Evolutionary conservation across 2,797 vertebrate genomes (phyloP).

Genomic region (Harpagifer antarcticus): DNA sequence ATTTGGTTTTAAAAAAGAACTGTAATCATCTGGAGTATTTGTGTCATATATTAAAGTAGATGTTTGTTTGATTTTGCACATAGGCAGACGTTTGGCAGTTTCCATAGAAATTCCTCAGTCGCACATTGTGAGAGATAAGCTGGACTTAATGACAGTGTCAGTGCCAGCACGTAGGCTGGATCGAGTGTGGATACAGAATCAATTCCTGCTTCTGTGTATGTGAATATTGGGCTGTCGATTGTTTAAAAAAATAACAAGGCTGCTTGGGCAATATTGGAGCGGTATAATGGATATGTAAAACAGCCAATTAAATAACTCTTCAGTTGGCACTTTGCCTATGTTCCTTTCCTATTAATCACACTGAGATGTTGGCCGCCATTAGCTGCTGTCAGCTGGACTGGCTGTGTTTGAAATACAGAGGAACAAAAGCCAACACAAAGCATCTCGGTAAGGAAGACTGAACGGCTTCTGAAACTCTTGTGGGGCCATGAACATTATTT

Average conservation of each 20-base stretch:
- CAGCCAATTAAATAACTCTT: constrained; percentile 3
- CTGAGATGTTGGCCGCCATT: neutral
- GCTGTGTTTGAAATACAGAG: constrained; percentile 10
- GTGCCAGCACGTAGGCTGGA: neutral
- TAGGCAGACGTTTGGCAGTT: neutral
- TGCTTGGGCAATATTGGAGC: neutral
- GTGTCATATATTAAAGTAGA: neutral
- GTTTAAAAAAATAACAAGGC: neutral
- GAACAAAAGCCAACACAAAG: neutral
- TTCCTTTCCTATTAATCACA: constrained; percentile 14
- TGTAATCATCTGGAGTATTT: too few species aligned
- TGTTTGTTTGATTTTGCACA: constrained; percentile 1
- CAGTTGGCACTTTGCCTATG: neutral
- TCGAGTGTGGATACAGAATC: neutral
- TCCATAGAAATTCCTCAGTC: neutral
- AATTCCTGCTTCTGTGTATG: neutral
- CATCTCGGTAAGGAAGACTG: neutral
- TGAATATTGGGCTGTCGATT: neutral
- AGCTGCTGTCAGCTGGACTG: neutral
- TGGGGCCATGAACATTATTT: neutral
- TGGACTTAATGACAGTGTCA: neutral
- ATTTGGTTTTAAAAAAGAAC: too few species aligned
- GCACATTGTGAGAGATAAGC: neutral
- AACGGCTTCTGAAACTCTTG: neutral
- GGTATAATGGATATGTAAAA: constrained; percentile 17